phyloP scores from a whole-genome alignment of 2,797 vertebrate genomes.

The Tamandua tetradactyla region DNA sequence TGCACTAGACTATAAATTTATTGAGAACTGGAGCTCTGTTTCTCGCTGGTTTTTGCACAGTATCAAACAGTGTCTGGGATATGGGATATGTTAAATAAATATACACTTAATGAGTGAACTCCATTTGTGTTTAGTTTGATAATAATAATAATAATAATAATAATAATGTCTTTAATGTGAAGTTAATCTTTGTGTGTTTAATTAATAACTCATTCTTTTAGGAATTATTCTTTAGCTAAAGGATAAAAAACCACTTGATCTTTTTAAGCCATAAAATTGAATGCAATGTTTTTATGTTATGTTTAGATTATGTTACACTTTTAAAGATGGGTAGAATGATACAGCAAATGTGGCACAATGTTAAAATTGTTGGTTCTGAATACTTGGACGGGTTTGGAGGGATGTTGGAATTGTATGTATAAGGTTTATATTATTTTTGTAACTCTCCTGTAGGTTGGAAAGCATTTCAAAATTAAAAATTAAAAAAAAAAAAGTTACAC shows the following conservation, averaged over 20 bases:
- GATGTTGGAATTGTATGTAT: no score
- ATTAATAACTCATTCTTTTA: slow-evolving; percentile 32
- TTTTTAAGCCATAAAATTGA: slow-evolving; percentile 42
- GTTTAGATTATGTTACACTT: not conserved
- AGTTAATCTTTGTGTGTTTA: slow-evolving; percentile 41
- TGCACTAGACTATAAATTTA: not conserved
- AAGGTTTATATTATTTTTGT: no score
- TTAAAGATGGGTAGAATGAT: no score
- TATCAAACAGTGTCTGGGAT: not conserved
- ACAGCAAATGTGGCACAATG: no score
- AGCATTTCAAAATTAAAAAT: no score
- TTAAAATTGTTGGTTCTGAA: no score
- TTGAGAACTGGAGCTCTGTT: not conserved
- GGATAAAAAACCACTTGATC: slow-evolving; percentile 32
- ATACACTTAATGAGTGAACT: slow-evolving; percentile 18
- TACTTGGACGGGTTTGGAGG: no score
- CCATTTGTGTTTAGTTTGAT: not conserved
- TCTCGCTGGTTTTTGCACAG: not conserved
- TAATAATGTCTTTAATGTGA: not conserved
- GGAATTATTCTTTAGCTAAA: not conserved
- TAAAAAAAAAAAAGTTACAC: not conserved
- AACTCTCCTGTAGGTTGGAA: no score
- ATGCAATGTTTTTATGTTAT: slow-evolving; percentile 17
- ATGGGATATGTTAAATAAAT: not conserved
- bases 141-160: slow-evolving; percentile 36